Base-by-base conservation (phyloP, 1,140 invertebrate species). In the Epicauta chinensis region DNA sequence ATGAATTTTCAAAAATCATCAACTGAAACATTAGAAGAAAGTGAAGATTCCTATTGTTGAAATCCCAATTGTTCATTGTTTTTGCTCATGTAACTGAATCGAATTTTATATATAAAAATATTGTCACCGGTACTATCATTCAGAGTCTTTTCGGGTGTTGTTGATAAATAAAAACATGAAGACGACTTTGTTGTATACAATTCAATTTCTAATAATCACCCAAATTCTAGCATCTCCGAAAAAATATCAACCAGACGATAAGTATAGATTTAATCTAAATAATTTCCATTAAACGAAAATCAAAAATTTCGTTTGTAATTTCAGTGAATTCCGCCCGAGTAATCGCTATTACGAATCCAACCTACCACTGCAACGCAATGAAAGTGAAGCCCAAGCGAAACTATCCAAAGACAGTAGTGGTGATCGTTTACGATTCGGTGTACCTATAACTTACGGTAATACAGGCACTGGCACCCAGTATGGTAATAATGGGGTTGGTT, bases 401-500 rank as follows among this genome's bases (percentile, higher is more conserved):
- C 46, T 54, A 59, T 45, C 42, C 34, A 59, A 53, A 34, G 58
- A 52, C n/a, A 32, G 46, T 15, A 16, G 14, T n/a, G n/a, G n/a
- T 10, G 61, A 65, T 38, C 52, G 63, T 9, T 42, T 61, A 16
- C 31, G 63, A 47, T 58, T 65, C 37, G 58, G 60, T 12, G 44
- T 53, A 34, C 48, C 54, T 9, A 15, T 65, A 10, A 71, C 70
- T 2, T 64, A 54, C 37, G 62, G 62, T 16, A 58, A 52, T 36
- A 57, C 56, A 2, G 45, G 73, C 23, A 59, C 30, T 43, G 65
- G 61, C 10, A 49, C 72, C 48, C 40, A 74, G 60, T 63, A 63
- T 36, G 57, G 58, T 1, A 72, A 72, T 9, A 78, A 78, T 32
- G 78, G 77, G 11, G 57, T 73, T 16, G 63, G 73, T 2, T 75